These are phyloP conservation scores for Musca domestica DNA, from an alignment of 1,140 invertebrate species.

Conservation along the genomic window DNA sequence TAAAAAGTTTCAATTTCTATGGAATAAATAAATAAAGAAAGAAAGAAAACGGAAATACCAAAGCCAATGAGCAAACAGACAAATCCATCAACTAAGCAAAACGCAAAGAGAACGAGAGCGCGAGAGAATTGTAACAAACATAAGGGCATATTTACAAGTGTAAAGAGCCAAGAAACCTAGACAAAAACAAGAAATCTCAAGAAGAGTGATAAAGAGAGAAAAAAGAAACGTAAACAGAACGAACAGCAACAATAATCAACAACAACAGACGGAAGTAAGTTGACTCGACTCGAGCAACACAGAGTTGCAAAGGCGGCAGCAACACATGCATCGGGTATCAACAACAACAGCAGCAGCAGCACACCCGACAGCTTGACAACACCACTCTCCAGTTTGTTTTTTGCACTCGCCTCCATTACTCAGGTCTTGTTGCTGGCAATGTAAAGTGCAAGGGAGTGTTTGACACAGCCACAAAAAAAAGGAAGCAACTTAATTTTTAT, in stretches of 20 bases:
- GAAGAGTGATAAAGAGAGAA: background rate
- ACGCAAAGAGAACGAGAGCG: background rate
- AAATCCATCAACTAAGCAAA: conserved; percentile 1
- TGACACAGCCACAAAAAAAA: too few species aligned
- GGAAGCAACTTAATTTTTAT: too few species aligned
- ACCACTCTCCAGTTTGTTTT: too few species aligned
- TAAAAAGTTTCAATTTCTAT: conserved; percentile 3
- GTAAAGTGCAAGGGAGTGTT: too few species aligned
- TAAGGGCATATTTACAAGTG: conserved; percentile 9
- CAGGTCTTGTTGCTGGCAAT: too few species aligned
- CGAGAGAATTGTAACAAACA: conserved; percentile 10
- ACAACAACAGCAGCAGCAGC: too few species aligned
- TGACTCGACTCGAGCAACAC: background rate
- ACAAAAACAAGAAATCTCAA: background rate
- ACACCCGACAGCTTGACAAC: too few species aligned
- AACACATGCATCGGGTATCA: too few species aligned
- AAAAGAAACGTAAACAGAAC: background rate
- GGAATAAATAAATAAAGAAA: conserved; percentile 6
- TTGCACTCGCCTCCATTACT: too few species aligned
- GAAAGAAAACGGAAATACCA: conserved; percentile 17
- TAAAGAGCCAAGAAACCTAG: background rate
- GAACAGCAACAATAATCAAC: background rate
- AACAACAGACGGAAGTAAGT: conserved; percentile 8
- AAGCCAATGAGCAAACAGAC: conserved; percentile 1
- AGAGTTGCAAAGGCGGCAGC: background rate